phyloP scores from a whole-genome alignment of 2,113 vertebrate genomes.

The Siniperca knerii region DNA sequence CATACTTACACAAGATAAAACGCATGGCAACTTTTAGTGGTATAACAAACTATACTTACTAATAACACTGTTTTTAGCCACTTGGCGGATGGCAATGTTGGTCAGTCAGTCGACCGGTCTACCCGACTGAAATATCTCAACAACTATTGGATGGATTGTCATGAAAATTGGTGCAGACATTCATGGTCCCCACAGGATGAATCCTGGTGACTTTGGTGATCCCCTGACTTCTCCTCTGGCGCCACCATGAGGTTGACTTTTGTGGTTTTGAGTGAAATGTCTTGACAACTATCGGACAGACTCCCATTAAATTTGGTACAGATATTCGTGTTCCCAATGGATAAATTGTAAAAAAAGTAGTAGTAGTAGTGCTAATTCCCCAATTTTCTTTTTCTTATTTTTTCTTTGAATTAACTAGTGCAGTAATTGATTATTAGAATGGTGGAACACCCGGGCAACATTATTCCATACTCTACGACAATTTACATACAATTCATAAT shows the following conservation, averaged over 20 bases:
- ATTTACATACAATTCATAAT: too few relatives aligned
- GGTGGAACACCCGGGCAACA: too few relatives aligned
- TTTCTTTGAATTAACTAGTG: too few relatives aligned
- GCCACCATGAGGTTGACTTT: neutral
- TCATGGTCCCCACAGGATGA: neutral
- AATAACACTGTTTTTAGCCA: neutral
- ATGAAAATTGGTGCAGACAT: neutral
- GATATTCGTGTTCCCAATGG: neutral
- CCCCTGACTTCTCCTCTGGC: neutral
- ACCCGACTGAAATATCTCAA: neutral
- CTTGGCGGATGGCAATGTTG: neutral
- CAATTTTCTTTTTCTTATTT: too few relatives aligned
- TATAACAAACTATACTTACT: slow-evolving; percentile 14
- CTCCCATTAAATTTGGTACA: neutral
- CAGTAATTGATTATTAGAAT: too few relatives aligned
- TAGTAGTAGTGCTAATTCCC: too few relatives aligned
- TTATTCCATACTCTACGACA: too few relatives aligned
- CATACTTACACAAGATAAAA: slow-evolving; percentile 17
- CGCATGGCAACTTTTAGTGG: slow-evolving; percentile 17
- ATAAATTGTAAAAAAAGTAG: neutral
- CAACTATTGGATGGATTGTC: neutral
- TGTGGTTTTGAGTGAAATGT: neutral
- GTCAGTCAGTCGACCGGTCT: neutral
- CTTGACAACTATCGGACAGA: neutral
- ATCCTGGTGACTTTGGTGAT: neutral